Base-by-base conservation (phyloP, 2,888 invertebrate genomes). In the Trissoscelio sp. region DNA sequence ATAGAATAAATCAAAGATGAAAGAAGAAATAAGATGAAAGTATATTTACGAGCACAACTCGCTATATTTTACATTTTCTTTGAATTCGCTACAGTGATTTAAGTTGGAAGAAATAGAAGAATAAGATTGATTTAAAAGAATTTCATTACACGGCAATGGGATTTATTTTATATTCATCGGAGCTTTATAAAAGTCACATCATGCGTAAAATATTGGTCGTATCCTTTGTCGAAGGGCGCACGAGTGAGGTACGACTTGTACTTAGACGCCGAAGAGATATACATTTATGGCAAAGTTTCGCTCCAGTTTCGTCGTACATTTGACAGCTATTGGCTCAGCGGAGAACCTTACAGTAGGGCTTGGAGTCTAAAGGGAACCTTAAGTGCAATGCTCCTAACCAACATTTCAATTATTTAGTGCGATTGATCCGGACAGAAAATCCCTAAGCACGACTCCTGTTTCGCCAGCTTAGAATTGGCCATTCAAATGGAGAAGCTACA, bases 321-420 rank as follows among this genome's bases (percentile, higher is more conserved):
- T 60, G 67, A 67, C 60, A 60, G 67, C 75, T 44, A 60, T 60
- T 77, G 75, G 67, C 18, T 77, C 22, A 11, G 22, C 39, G 60
- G 20, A 53, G 24, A 51, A 58, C 51, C 53, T 46, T 58, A 20
- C 46, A n/a, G 9, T n/a, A 28, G 46, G 22, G 28, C 20, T 48
- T 31, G 22, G 16, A 6, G 46, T 64, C 24, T 74, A 31, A 67
- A 75, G 53, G 72, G 60, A 62, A 12, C 75, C 28, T 78, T 66
- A 66, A 72, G 72, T 72, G 72, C 64, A 64, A 31, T 46, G 58
- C 51, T 46, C 37, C 46, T 58, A 66, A 70, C 60, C 69, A 77
- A 12, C 72, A 14, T 72, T 64, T 79, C 79, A 72, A 79, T 79
- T 79, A 79, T 79, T 79, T 58, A 79, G 51, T 51, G 37, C 57